These are phyloP conservation scores for Odobenus rosmarus DNA, from an alignment of 2,113 vertebrate genomes.

Conservation along the genomic window DNA sequence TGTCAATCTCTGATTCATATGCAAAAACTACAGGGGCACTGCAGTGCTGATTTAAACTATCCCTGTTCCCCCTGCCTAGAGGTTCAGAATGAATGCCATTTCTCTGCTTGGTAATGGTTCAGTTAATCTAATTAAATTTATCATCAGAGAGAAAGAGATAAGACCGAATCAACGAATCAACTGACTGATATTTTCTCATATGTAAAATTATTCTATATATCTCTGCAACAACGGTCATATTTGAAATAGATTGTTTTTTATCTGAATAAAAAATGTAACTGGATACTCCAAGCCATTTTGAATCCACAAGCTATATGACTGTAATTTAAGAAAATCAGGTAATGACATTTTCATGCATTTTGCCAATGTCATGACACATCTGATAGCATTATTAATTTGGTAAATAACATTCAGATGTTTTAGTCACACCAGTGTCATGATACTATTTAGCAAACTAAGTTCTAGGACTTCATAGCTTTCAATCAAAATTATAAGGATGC, in stretches of 20 bases:
- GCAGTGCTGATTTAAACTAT: not conserved
- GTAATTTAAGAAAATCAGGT: not conserved
- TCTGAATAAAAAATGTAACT: not conserved
- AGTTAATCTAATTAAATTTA: not conserved
- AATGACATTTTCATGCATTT: not conserved
- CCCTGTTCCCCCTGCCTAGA: not conserved
- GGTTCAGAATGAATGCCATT: not conserved
- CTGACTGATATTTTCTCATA: not conserved
- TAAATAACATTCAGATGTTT: not conserved
- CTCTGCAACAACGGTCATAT: not conserved
- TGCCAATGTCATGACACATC: not conserved
- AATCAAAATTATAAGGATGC: not conserved
- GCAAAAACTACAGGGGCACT: not conserved
- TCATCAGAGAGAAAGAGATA: not conserved
- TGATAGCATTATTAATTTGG: not conserved
- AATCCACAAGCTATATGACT: not conserved
- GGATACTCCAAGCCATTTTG: not conserved
- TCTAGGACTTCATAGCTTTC: not conserved
- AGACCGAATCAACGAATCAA: not conserved
- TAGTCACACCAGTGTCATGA: not conserved
- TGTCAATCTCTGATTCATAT: not conserved
- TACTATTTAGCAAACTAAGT: not conserved
- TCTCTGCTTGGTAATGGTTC: not conserved
- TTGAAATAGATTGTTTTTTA: conserved; percentile 25
- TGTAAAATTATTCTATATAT: not conserved